Evolutionary conservation across 1,140 invertebrate species (phyloP).

Genomic region (Sinella curviseta): DNA sequence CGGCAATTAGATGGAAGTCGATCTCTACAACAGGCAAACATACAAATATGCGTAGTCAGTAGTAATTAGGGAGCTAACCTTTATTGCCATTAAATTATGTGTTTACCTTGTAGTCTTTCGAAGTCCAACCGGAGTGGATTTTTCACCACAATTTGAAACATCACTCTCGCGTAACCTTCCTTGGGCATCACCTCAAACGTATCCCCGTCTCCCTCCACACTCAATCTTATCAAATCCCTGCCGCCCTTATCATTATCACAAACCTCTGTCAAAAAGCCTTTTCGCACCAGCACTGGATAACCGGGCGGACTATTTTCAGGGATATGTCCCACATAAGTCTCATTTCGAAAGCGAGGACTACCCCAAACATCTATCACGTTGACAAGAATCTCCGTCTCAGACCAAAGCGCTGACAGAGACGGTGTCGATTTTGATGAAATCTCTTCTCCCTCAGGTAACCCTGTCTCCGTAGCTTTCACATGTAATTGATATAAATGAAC

Average conservation of each 20-base stretch:
- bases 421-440: too few relatives aligned
- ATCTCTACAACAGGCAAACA: too few relatives aligned
- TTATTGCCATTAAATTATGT: too few relatives aligned
- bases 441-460: background rate
- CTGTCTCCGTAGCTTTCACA: background rate
- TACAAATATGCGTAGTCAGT: too few relatives aligned
- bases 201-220: background rate
- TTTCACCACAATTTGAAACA: background rate
- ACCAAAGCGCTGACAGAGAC: too few relatives aligned
- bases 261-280: background rate
- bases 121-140: background rate
- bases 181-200: background rate
- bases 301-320: background rate
- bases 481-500: background rate
- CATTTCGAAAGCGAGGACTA: background rate
- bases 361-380: background rate
- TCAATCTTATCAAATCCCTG: background rate
- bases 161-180: background rate
- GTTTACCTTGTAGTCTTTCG: background rate
- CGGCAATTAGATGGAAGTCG: background rate
- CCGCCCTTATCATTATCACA: background rate
- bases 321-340: background rate
- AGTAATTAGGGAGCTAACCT: too few relatives aligned
- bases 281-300: background rate
- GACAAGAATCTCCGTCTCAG: background rate